These are phyloP conservation scores for Apotomis betuletana DNA, from an alignment of 2,888 invertebrate genomes.

Conservation along the genomic window DNA sequence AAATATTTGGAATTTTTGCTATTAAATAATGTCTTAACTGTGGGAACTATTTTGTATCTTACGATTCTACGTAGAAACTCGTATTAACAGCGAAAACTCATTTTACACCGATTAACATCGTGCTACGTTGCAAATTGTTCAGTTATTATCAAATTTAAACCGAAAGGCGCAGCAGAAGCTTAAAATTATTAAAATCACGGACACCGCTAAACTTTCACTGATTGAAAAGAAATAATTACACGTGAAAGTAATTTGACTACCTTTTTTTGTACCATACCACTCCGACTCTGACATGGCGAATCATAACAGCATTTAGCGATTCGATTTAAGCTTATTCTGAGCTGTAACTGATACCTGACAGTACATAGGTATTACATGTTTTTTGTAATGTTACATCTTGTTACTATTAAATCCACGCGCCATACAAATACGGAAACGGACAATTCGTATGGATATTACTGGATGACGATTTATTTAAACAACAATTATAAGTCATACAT, in stretches of 20 bases:
- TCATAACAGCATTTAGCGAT: conserved; percentile 24
- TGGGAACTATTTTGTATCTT: too few relatives aligned
- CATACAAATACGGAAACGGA: too few relatives aligned
- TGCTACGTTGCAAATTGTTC: not conserved
- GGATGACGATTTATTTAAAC: too few relatives aligned
- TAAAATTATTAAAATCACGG: conserved; percentile 30
- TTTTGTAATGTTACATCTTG: not conserved
- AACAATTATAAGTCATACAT: too few relatives aligned
- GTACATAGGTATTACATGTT: not conserved
- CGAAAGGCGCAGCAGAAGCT: conserved; percentile 13
- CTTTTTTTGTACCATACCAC: conserved; percentile 33
- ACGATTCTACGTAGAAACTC: too few relatives aligned
- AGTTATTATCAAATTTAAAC: not conserved
- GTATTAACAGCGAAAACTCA: not conserved
- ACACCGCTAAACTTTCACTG: conserved; percentile 39
- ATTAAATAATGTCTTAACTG: too few relatives aligned
- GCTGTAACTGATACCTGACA: conserved; percentile 18
- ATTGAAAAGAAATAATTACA: conserved; percentile 43
- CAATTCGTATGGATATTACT: too few relatives aligned
- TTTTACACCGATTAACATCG: conserved; percentile 9
- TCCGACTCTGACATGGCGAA: conserved; percentile 17
- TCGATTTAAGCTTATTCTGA: conserved; percentile 19
- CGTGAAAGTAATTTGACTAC: conserved; percentile 40
- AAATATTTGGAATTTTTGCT: too few relatives aligned
- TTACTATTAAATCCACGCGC: not conserved